A percentile compares a stretch with the other conserved stretches of the same genome.
These are phyloP conservation scores for cat (Felis catus) DNA, from an alignment of 2,113 vertebrate species.

Conservation along the genomic window F.catus_Fca126_mat1.0 CM031425.1:37364501-37365000, in stretches of 20 bases:
- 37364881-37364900: not conserved
- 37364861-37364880: not conserved
- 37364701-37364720: not conserved
- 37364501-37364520: not conserved
- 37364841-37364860: not conserved
- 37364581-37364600: not conserved
- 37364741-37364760: fast-evolving
- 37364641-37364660: not conserved
- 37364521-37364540: not conserved
- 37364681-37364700: not conserved
- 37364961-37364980: not conserved
- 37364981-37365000: not conserved
- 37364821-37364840: not conserved
- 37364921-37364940: not conserved
- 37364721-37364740: not conserved
- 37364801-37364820: not conserved
- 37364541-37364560: not conserved
- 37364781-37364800: not conserved
- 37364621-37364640: not conserved
- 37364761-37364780: too few species aligned
- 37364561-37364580: not conserved
- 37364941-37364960: not conserved
- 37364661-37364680: not conserved
- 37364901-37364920: not conserved
- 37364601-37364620: not conserved